Conservation (phyloP, 2,113 vertebrate species). For the Chiloscyllium plagiosum region DNA sequence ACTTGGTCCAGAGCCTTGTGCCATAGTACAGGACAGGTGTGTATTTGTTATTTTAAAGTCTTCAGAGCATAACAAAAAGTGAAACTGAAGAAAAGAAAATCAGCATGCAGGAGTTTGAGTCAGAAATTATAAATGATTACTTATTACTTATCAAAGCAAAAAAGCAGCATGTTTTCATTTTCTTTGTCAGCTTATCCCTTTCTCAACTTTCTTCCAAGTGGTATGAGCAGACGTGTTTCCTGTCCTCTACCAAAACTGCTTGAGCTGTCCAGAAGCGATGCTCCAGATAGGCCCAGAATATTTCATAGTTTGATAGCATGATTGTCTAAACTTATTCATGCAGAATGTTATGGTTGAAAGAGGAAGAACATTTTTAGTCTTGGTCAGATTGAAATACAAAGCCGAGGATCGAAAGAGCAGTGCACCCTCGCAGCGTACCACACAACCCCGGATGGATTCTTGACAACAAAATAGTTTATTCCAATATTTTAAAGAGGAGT, state of each 20-base stretch:
- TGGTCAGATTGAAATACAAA: not conserved
- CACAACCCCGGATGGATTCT: not conserved
- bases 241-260: not conserved
- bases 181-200: too few relatives aligned
- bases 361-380: not conserved
- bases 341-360: not conserved
- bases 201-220: too few relatives aligned
- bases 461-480: not conserved
- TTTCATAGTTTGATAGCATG: not conserved
- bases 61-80: not conserved
- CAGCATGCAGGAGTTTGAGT: not conserved
- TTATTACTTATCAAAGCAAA: too few relatives aligned
- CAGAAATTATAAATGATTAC: not conserved
- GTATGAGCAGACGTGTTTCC: not conserved
- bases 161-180: too few relatives aligned
- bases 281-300: not conserved
- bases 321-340: slow-evolving; percentile 21
- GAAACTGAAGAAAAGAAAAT: not conserved
- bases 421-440: not conserved
- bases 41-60: not conserved
- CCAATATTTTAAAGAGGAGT: slow-evolving; percentile 17
- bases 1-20: too few relatives aligned
- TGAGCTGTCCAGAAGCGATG: not conserved
- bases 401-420: not conserved
- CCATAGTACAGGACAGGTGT: too few relatives aligned